Evolutionary conservation across 1,140 invertebrate species (phyloP).

Genomic region (Pachypeltis micranthus): DNA sequence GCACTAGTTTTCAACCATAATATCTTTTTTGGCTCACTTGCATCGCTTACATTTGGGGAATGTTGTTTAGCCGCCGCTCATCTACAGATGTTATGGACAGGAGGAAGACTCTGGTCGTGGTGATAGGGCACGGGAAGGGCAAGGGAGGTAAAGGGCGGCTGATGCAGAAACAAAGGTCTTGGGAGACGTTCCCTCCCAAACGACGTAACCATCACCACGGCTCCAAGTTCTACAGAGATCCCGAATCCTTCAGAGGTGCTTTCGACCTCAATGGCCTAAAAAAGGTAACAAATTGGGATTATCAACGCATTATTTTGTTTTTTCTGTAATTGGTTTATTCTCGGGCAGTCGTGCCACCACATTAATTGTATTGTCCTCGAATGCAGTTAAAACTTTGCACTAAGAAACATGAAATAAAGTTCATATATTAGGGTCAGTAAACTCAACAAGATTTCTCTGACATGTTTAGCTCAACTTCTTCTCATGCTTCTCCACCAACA

Average conservation of each 20-base stretch:
- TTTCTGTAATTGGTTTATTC: too few species aligned
- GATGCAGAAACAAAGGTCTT: conserved; percentile 49
- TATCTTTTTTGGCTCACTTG: not conserved
- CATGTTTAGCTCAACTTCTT: too few species aligned
- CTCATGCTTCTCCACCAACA: too few species aligned
- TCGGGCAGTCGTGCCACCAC: too few species aligned
- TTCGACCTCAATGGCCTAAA: conserved; percentile 28
- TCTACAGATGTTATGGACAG: conserved; percentile 31
- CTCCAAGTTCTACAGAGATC: conserved; percentile 31
- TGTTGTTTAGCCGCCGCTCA: conserved; percentile 19
- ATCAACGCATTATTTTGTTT: too few species aligned
- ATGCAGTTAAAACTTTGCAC: too few species aligned
- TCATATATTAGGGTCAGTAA: too few species aligned
- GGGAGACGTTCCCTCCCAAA: conserved; percentile 51
- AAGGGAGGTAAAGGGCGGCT: conserved; percentile 34
- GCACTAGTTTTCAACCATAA: too few species aligned
- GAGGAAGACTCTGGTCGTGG: conserved; percentile 39
- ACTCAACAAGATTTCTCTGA: too few species aligned
- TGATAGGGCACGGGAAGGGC: conserved; percentile 36
- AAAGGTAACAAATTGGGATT: too few species aligned
- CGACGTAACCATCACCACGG: conserved; percentile 25
- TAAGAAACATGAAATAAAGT: too few species aligned
- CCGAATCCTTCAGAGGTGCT: conserved; percentile 31
- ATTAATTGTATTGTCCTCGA: too few species aligned
- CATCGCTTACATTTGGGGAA: not conserved